A percentile compares a stretch with the other conserved stretches of the same genome.
These are phyloP conservation scores for Cheumatopsyche charites DNA, from an alignment of 1,140 invertebrate species.

Conservation along the genomic window DNA sequence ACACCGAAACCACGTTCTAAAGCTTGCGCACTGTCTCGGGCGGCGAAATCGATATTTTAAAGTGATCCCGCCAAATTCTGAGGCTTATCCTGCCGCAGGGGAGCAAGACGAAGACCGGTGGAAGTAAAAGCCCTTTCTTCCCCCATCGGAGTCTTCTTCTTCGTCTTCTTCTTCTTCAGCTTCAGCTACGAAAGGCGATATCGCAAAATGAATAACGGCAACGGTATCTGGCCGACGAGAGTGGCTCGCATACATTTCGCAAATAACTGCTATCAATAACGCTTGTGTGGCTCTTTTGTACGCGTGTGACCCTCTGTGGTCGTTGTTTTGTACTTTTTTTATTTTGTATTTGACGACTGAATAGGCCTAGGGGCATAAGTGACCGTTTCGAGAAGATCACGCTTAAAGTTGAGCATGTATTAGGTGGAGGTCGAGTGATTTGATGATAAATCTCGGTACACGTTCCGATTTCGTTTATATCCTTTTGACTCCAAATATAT, in stretches of 20 bases:
- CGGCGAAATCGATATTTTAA: constrained; percentile 13
- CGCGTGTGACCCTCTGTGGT: neutral
- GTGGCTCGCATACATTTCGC: constrained; percentile 11
- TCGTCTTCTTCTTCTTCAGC: too few relatives aligned
- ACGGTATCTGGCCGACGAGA: neutral
- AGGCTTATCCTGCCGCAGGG: neutral
- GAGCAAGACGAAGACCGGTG: neutral
- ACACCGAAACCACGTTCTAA: too few relatives aligned
- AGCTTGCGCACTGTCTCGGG: neutral
- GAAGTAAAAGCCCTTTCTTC: too few relatives aligned
- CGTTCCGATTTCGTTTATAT: too few relatives aligned
- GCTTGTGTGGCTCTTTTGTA: constrained; percentile 4
- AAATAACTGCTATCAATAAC: constrained; percentile 25
- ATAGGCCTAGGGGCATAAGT: too few relatives aligned
- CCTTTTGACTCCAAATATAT: too few relatives aligned
- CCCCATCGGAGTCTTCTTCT: too few relatives aligned
- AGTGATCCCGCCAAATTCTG: neutral
- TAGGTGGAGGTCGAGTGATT: too few relatives aligned
- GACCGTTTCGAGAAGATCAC: too few relatives aligned
- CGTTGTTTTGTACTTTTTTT: neutral
- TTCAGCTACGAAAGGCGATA: too few relatives aligned
- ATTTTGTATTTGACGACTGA: neutral
- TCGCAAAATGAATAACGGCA: constrained; percentile 22
- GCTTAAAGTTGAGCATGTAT: too few relatives aligned
- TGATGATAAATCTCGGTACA: too few relatives aligned